Conservation (phyloP, 1,140 invertebrate genomes). For the Caenorhabditis briggsae region DNA sequence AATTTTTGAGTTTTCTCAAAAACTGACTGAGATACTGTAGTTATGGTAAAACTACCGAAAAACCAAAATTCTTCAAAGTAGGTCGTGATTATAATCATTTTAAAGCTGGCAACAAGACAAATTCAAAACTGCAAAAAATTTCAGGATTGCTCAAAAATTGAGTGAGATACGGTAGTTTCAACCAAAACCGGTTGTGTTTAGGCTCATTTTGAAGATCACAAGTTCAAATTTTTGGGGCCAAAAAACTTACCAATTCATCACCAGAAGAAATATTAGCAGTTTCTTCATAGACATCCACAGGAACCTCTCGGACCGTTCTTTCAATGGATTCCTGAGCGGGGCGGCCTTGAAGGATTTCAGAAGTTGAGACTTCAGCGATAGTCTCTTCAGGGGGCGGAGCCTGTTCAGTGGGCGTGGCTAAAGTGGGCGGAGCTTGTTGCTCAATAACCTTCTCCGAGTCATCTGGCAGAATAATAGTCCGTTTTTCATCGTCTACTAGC, state of each 20-base stretch:
- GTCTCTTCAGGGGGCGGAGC: background rate
- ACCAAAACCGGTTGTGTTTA: too few relatives aligned
- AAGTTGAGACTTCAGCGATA: constrained; percentile 13
- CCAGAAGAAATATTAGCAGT: constrained; percentile 38
- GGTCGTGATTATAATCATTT: too few relatives aligned
- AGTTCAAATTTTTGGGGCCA: background rate
- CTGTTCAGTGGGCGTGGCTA: background rate
- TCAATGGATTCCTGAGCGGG: constrained; percentile 32
- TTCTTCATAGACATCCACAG: constrained; percentile 36
- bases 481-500: background rate
- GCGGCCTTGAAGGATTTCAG: background rate
- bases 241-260: constrained; percentile 33
- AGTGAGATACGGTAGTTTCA: background rate
- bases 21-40: too few relatives aligned
- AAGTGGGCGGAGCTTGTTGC: background rate
- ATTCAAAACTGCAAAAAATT: background rate
- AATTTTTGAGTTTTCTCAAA: too few relatives aligned
- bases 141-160: background rate
- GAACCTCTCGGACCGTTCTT: constrained; percentile 19
- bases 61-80: too few relatives aligned
- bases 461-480: constrained; percentile 45
- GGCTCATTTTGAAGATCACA: too few relatives aligned
- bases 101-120: background rate
- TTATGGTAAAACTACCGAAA: too few relatives aligned
- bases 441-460: constrained; percentile 1